phyloP scores from a whole-genome alignment of 2,113 vertebrate genomes.

The Spea bombifrons region DNA sequence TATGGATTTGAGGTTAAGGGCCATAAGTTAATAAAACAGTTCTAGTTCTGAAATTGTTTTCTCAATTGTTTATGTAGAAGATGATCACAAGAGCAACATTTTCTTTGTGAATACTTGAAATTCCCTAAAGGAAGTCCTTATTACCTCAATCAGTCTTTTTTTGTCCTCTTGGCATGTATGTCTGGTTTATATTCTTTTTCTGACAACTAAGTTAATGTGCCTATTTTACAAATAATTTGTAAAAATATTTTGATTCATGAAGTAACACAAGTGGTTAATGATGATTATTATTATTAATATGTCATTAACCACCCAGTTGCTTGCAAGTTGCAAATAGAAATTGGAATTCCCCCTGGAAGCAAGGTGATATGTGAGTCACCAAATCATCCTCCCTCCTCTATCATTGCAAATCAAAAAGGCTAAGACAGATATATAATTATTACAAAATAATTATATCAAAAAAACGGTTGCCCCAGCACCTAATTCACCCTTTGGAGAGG shows the following conservation, averaged over 20 bases:
- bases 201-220: constrained; percentile 11
- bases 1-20: constrained; percentile 5
- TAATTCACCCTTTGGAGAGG: too few species aligned
- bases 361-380: too few species aligned
- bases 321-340: too few species aligned
- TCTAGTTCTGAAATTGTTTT: constrained; percentile 2
- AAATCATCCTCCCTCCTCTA: too few species aligned
- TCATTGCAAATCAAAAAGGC: too few species aligned
- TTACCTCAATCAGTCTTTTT: constrained; percentile 37
- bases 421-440: too few species aligned
- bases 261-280: constrained; percentile 32
- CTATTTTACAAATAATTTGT: constrained; percentile 22
- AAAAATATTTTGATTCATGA: constrained; percentile 29
- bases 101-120: neutral
- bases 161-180: constrained; percentile 13
- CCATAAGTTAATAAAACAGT: constrained; percentile 21
- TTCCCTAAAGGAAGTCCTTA: constrained; percentile 10
- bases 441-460: too few species aligned
- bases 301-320: neutral
- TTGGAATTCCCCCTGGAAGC: too few species aligned
- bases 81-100: constrained; percentile 30
- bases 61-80: neutral
- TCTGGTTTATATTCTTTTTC: neutral
- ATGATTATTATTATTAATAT: neutral
- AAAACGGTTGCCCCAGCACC: too few species aligned